These are phyloP conservation scores for Eupleurogrammus muticus DNA, from an alignment of 2,797 vertebrate species.

Conservation along the genomic window DNA sequence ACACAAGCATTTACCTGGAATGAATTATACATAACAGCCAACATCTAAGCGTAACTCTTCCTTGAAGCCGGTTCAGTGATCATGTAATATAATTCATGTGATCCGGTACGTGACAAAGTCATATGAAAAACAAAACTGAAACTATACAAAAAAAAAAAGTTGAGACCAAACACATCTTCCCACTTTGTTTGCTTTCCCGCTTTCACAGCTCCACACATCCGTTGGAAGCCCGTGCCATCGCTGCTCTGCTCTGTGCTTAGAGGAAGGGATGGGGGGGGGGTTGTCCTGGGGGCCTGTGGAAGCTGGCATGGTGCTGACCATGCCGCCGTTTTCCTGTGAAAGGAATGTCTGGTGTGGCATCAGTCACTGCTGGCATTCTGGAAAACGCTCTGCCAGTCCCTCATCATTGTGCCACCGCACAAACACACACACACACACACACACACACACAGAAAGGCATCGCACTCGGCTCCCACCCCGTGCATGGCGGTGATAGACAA, in stretches of 20 bases:
- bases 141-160: constrained; percentile 52
- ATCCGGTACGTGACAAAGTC: constrained; percentile 21
- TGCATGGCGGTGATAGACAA: constrained; percentile 84
- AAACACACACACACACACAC: constrained; percentile 48
- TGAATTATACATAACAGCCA: neutral
- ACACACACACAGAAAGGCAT: constrained; percentile 56
- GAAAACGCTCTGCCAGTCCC: constrained; percentile 76
- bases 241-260: constrained; percentile 60
- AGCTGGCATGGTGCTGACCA: constrained; percentile 77
- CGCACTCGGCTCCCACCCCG: constrained; percentile 70
- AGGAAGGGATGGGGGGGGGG: constrained; percentile 9
- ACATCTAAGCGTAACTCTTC: neutral
- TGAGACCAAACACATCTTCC: constrained; percentile 49
- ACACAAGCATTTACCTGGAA: neutral
- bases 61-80: neutral
- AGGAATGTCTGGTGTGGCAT: constrained; percentile 82
- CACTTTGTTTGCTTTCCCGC: constrained; percentile 54
- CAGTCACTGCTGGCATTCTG: constrained; percentile 84
- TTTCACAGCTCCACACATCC: constrained; percentile 47
- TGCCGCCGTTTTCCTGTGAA: constrained; percentile 66
- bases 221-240: constrained; percentile 58
- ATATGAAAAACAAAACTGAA: constrained; percentile 43
- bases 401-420: constrained; percentile 67
- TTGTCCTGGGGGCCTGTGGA: constrained; percentile 64
- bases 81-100: neutral